Evolutionary conservation across 2,113 vertebrate genomes (phyloP).

Genomic region (Notothenia rossii): DNA sequence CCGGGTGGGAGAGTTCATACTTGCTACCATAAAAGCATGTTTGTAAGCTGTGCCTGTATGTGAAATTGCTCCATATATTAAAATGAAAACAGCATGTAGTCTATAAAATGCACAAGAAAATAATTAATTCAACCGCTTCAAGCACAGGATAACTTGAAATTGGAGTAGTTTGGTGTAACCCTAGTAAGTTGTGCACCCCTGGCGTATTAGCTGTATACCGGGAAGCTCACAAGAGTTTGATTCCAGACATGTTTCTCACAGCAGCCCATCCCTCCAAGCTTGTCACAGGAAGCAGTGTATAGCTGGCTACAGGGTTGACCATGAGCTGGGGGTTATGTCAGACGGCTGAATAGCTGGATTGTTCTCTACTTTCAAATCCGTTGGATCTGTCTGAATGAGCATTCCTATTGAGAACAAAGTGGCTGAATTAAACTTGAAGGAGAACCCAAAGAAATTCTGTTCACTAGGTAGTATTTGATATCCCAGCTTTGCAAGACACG

Average conservation of each 20-base stretch:
- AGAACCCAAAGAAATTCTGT: neutral
- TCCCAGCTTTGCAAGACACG: neutral
- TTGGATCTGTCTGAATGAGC: constrained; percentile 47
- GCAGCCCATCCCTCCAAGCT: constrained; percentile 15
- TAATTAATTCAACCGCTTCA: neutral
- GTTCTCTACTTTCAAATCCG: constrained; percentile 60
- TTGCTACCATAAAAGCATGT: neutral
- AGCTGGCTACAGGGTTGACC: constrained; percentile 35
- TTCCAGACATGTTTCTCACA: constrained; percentile 39
- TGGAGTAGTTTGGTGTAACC: neutral
- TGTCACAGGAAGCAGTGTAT: constrained; percentile 48
- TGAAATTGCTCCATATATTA: neutral
- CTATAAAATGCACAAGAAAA: neutral
- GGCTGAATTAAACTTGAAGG: neutral
- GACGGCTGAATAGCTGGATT: constrained; percentile 67
- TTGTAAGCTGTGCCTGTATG: neutral
- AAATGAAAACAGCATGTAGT: no score
- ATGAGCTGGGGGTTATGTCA: constrained; percentile 29
- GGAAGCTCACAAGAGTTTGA: constrained; percentile 18
- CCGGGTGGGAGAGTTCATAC: neutral
- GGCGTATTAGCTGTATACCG: neutral
- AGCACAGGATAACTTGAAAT: neutral
- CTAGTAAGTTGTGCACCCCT: neutral
- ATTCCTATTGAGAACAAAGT: constrained; percentile 55
- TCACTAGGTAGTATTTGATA: constrained; percentile 10